Evolutionary conservation across 1,140 invertebrate genomes (phyloP).

Genomic region (Drosophila biarmipes): DNA sequence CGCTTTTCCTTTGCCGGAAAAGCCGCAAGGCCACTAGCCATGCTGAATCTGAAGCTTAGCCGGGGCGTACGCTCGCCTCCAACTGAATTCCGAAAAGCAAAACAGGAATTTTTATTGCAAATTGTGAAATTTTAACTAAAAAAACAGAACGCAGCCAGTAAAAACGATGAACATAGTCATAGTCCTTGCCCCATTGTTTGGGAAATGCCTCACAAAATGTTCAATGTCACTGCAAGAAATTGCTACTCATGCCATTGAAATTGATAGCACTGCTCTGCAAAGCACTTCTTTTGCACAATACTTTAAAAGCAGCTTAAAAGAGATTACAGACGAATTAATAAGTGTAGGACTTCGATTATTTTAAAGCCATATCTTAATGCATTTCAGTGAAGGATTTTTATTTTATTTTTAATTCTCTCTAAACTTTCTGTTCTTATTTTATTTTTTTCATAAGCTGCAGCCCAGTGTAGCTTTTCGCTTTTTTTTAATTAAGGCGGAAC

Average conservation of each 20-base stretch:
- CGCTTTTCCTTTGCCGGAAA: slow-evolving; percentile 18
- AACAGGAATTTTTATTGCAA: slow-evolving; percentile 82
- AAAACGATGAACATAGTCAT: slow-evolving; percentile 31
- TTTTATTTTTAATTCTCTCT: not conserved
- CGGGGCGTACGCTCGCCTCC: slow-evolving; percentile 18
- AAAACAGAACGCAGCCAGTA: slow-evolving; percentile 54
- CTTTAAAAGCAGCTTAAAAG: too few species aligned
- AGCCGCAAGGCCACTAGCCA: slow-evolving; percentile 55
- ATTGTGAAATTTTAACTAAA: slow-evolving; percentile 79
- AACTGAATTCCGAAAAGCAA: slow-evolving; percentile 80
- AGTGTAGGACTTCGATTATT: too few species aligned
- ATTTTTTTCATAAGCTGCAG: not conserved
- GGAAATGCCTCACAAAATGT: slow-evolving; percentile 51
- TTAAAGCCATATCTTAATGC: too few species aligned
- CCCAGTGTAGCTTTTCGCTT: slow-evolving; percentile 25
- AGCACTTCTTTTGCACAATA: not conserved
- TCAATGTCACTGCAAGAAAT: slow-evolving; percentile 66
- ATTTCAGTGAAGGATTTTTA: not conserved
- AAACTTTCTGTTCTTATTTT: not conserved
- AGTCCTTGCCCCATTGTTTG: slow-evolving; percentile 31
- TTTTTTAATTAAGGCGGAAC: slow-evolving; percentile 34
- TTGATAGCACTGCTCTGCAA: slow-evolving; percentile 37
- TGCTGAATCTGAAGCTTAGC: slow-evolving; percentile 22
- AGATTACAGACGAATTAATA: too few species aligned
- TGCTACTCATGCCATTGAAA: slow-evolving; percentile 25